Percentiles rank a stretch among this genome's conserved stretches.
Conservation (phyloP, 2,113 vertebrate genomes). For the Mus pahari region DNA sequence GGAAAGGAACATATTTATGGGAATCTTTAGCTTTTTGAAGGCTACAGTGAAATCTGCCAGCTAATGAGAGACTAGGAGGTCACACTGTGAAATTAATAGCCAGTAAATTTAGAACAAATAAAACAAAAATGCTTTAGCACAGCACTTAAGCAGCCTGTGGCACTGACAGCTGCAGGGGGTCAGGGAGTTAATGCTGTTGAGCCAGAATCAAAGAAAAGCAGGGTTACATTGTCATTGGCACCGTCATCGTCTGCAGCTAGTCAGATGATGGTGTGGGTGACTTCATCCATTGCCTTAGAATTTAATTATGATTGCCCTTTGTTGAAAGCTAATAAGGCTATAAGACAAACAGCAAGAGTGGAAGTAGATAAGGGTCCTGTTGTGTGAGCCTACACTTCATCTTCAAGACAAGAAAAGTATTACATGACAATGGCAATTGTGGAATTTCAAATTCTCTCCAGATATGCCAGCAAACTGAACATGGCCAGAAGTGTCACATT, state of each 20-base stretch:
- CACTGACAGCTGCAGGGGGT: conserved; percentile 64
- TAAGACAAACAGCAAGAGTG: conserved; percentile 68
- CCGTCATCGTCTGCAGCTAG: not conserved
- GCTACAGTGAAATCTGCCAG: conserved; percentile 68
- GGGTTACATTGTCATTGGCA: not conserved
- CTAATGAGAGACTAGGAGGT: conserved; percentile 68
- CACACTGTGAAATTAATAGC: conserved; percentile 83
- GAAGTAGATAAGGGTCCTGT: conserved; percentile 33
- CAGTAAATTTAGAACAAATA: conserved; percentile 82
- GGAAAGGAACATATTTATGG: conserved; percentile 50
- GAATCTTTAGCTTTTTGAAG: conserved; percentile 67
- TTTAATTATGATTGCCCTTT: conserved; percentile 72
- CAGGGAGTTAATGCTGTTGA: conserved; percentile 44
- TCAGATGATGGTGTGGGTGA: conserved; percentile 19
- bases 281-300: conserved; percentile 71
- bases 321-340: conserved; percentile 60
- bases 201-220: conserved; percentile 39
- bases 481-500: not conserved
- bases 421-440: not conserved
- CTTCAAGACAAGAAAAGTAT: conserved; percentile 2
- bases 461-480: not conserved
- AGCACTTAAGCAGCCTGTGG: conserved; percentile 73
- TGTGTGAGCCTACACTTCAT: conserved; percentile 8
- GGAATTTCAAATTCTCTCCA: not conserved
- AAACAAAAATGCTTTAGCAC: conserved; percentile 73